A percentile compares a stretch with the other conserved stretches of the same genome.
These are phyloP conservation scores for Drosophila pegasa DNA, from an alignment of 2,888 invertebrate genomes.

Conservation along the genomic window DNA sequence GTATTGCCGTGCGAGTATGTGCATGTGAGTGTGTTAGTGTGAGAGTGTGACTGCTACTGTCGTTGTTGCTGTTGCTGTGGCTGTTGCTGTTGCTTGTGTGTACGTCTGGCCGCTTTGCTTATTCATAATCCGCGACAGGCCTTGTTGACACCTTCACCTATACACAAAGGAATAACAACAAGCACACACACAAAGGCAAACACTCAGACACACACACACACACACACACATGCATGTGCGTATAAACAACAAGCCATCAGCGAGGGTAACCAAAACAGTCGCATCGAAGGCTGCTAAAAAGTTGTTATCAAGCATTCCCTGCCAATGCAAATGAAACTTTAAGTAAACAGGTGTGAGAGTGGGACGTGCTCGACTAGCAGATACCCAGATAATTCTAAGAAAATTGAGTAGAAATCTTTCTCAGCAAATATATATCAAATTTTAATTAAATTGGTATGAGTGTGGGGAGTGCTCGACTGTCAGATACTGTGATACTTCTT, in stretches of 20 bases:
- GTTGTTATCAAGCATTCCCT: not conserved
- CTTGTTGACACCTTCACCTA: conserved; percentile 54
- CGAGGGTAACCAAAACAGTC: conserved; percentile 12
- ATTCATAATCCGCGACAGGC: conserved; percentile 61
- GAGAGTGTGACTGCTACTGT: not conserved
- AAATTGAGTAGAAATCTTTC: not conserved
- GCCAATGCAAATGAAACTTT: not conserved
- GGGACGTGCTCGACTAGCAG: not conserved
- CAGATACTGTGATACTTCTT: not conserved
- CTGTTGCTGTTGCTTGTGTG: conserved; percentile 11
- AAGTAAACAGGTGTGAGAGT: not conserved
- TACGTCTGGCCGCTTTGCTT: conserved; percentile 48
- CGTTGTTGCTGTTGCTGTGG: conserved; percentile 3
- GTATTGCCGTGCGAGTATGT: conserved; percentile 9
- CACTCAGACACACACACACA: not conserved
- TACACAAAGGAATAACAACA: conserved; percentile 1
- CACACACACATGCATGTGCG: not conserved
- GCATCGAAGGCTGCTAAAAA: conserved; percentile 3
- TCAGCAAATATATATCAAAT: not conserved
- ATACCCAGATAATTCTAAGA: not conserved
- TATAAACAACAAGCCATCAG: conserved; percentile 15
- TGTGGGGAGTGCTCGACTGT: not conserved
- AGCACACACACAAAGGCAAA: not conserved
- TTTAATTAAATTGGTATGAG: not conserved
- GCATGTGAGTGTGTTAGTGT: not conserved